Conservation (phyloP, 2,797 vertebrate genomes). For the Molossus molossus region DNA sequence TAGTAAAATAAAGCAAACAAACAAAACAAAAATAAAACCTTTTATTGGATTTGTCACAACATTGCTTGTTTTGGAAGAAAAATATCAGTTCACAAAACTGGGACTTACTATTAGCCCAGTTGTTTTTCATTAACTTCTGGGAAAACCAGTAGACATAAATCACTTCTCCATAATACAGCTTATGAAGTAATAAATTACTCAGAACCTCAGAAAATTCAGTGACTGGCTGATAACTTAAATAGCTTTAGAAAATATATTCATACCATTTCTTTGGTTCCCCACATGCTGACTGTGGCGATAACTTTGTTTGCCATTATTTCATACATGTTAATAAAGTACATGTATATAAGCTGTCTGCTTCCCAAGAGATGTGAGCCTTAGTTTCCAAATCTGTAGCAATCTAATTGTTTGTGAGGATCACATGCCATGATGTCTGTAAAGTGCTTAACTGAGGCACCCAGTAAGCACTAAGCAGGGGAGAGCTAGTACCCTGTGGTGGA, state of each 20-base stretch:
- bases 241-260: slow-evolving; percentile 23
- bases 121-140: slow-evolving; percentile 8
- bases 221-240: background rate
- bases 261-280: background rate
- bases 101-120: background rate
- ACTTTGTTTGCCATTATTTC: background rate
- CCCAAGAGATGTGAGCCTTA: background rate
- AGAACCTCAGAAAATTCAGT: background rate
- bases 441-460: background rate
- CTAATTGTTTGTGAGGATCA: background rate
- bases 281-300: background rate
- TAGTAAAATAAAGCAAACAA: slow-evolving; percentile 46
- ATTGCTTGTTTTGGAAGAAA: slow-evolving; percentile 44
- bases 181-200: background rate
- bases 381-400: background rate
- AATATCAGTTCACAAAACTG: slow-evolving; percentile 34
- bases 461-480: background rate
- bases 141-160: background rate
- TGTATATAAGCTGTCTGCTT: background rate
- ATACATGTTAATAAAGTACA: background rate
- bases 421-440: background rate
- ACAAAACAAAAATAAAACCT: background rate
- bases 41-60: slow-evolving; percentile 17
- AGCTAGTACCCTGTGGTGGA: accelerated
- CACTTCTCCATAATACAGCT: background rate